Conservation (phyloP, 2,797 vertebrate genomes). For the Danio tinwini region DNA sequence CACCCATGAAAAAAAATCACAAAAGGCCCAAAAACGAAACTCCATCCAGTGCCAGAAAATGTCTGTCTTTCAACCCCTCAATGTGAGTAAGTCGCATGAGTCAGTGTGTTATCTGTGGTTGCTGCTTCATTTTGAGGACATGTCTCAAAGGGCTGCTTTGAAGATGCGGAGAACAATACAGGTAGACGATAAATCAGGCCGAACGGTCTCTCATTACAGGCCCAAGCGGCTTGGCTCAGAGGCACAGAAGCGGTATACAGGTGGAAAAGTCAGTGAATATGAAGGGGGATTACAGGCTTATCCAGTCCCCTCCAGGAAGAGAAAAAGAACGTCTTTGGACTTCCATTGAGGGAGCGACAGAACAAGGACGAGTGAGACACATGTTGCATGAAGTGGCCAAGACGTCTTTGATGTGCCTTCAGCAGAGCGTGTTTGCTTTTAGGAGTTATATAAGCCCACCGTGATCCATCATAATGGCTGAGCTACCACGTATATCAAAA, state of each 20-base stretch:
- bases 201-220: constrained; percentile 54
- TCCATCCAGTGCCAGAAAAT: constrained; percentile 34
- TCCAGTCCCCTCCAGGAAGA: constrained; percentile 48
- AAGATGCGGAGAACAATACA: constrained; percentile 68
- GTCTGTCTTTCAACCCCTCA: constrained; percentile 16
- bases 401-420: constrained; percentile 50
- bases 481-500: constrained; percentile 25
- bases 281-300: constrained; percentile 24
- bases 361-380: constrained; percentile 22
- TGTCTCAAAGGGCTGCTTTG: constrained; percentile 67
- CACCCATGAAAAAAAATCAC: constrained; percentile 22
- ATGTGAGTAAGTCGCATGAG: constrained; percentile 57
- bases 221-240: constrained; percentile 31
- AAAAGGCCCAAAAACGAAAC: constrained; percentile 28
- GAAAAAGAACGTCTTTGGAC: constrained; percentile 2
- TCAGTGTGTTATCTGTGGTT: constrained; percentile 52
- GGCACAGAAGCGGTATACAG: constrained; percentile 44
- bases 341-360: background rate
- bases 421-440: constrained; percentile 36
- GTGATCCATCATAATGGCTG: constrained; percentile 39
- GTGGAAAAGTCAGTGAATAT: constrained; percentile 37
- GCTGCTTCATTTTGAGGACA: constrained; percentile 57
- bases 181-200: constrained; percentile 64
- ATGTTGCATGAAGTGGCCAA: constrained; percentile 24
- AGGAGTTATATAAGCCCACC: constrained; percentile 20